Evolutionary conservation across 2,113 vertebrate genomes (phyloP), one percentile per base, ranked within the genome.

Genomic region (Oreotrochilus melanogaster): DNA sequence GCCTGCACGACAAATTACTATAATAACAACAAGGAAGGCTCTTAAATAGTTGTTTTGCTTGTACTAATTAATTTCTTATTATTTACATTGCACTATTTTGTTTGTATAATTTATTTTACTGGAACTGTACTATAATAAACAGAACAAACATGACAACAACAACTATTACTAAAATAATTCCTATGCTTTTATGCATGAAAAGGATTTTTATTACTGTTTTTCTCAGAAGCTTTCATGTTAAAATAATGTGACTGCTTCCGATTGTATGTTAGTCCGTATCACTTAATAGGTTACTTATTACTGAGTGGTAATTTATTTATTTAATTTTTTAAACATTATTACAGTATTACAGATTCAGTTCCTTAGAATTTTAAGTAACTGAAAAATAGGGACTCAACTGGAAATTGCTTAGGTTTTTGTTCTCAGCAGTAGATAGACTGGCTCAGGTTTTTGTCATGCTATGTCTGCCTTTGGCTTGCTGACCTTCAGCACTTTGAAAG

Each of bases 221-320:
- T 62, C 35, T 72, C 31, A 43, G 48, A 8, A 64, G 6, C 18
- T 69, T 28, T 53, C 22, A 45, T 50, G 14, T 69, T 86, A 67
- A 88, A 94, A 54, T 53, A 60, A 69, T 3, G 5, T 60, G 27
- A 66, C 37, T 66, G 12, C 45, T 88, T 90, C 51, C 10, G 1
- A 43, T n/a, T 85, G n/a, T 5, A 11, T 0, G 0, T 69, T 65
- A 72, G 6, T 45, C 37, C 1, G 1, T 42, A 33, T 39, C 0
- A 56, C 65, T 81, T 39, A 54, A 69, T 17, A 81, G 48, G 23
- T 25, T 76, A 7, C 31, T 62, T 89, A 71, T 35, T 73, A 33
- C 33, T 66, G 28, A 61, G 14, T 33, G 10, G 2, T 6, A 54
- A 21, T 33, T 6, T 51, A 39, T 39, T 39, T 39, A 39, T 39